Base-by-base conservation (phyloP, 2,888 invertebrate species). In the Heliconius erato region DNA sequence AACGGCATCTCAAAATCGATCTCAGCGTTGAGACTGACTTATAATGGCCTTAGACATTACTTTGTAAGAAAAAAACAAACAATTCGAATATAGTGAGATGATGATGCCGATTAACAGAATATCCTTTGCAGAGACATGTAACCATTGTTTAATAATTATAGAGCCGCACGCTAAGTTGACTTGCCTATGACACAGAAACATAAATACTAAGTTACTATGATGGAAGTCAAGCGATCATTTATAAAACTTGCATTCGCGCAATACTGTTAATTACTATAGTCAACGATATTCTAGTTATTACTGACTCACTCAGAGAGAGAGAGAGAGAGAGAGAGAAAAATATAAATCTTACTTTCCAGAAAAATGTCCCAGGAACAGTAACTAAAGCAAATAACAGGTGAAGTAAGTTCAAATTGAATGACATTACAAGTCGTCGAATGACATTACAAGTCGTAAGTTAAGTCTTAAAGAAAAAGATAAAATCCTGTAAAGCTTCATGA, bases 131-230 rank as follows among this genome's bases (percentile, higher is more conserved):
- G 19, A 49, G 44, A 26, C 26, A 49, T 72, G 26, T 72, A 44
- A 49, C 72, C 44, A 72, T 72, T 72, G 72, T 49, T 49, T n/a
- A 26, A 40, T 49, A 72, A 72, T 71, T 71, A 72, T 28, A 19
- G 5, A 72, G 44, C 26, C 44, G 16, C 44, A 72, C 44, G 44
- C 44, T 72, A 72, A 19, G 7, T 72, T 72, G 72, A 71, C n/a
- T 71, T n/a, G 44, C 3, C 40, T 71, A 44, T 44, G 71, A 72
- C 72, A 72, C 3, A 72, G 26, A 26, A 72, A 44, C 44, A 72
- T 71, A 28, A 71, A 71, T 40, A 71, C 9, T 71, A 72, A 72
- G 49, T 26, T 54, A 54, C 54, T 23, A 54, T 23, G 54, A 6
- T 71, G 44, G 44, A 71, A n/a, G n/a, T n/a, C n/a, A n/a, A 71